These are phyloP conservation scores for human DNA, from an alignment of 2,113 vertebrate species.

Conservation along the genomic window GRCh38 chr2:62194501-62195000, in stretches of 20 bases:
- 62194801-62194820: neutral
- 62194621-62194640: neutral
- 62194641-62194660: neutral
- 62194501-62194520: neutral
- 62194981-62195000: neutral
- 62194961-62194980: neutral
- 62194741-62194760: neutral
- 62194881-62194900: neutral
- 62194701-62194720: neutral
- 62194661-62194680: slow-evolving; percentile 26
- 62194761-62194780: neutral
- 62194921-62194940: neutral
- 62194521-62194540: neutral
- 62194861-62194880: neutral
- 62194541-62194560: neutral
- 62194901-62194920: neutral
- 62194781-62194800: neutral
- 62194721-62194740: slow-evolving; percentile 17
- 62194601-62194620: neutral
- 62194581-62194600: slow-evolving; percentile 16
- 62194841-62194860: neutral
- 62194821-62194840: neutral
- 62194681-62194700: neutral
- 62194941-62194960: neutral
- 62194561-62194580: neutral